Percentiles rank a stretch among this genome's conserved stretches.
These are phyloP conservation scores for Promerops cafer DNA, from an alignment of 2,113 vertebrate genomes.

Conservation along the genomic window DNA sequence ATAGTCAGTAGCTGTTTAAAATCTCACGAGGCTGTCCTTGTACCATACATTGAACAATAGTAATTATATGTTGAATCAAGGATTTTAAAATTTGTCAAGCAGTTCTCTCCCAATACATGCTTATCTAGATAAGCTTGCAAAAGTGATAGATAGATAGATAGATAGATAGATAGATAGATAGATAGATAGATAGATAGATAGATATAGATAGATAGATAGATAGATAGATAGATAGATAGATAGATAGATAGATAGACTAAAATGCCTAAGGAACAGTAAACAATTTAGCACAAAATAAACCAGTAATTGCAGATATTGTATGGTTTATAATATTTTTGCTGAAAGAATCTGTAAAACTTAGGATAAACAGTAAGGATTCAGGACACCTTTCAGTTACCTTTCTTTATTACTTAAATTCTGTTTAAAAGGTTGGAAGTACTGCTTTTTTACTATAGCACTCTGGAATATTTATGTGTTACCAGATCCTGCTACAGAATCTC, in stretches of 20 bases:
- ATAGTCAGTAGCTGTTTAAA: not conserved
- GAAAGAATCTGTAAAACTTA: not conserved
- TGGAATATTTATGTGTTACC: not conserved
- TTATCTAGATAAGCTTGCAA: not conserved
- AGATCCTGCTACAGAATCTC: not conserved
- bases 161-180: not conserved
- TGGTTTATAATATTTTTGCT: not conserved
- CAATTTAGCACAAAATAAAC: not conserved
- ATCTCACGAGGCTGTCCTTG: not conserved
- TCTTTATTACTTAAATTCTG: not conserved
- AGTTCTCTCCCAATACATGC: accelerated
- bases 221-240: not conserved
- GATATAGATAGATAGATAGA: not conserved
- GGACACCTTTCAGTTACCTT: not conserved
- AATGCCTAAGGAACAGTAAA: not conserved
- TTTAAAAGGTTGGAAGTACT: not conserved
- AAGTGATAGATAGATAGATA: not conserved
- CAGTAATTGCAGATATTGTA: not conserved
- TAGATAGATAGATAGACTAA: not conserved
- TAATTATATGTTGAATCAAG: not conserved
- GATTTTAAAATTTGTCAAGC: not conserved
- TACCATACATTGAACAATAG: not conserved
- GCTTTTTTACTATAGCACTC: not conserved
- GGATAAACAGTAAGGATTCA: not conserved
- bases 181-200: not conserved